Evolutionary conservation across 1,140 invertebrate genomes (phyloP).

Genomic region (Nasonia longicornis): DNA sequence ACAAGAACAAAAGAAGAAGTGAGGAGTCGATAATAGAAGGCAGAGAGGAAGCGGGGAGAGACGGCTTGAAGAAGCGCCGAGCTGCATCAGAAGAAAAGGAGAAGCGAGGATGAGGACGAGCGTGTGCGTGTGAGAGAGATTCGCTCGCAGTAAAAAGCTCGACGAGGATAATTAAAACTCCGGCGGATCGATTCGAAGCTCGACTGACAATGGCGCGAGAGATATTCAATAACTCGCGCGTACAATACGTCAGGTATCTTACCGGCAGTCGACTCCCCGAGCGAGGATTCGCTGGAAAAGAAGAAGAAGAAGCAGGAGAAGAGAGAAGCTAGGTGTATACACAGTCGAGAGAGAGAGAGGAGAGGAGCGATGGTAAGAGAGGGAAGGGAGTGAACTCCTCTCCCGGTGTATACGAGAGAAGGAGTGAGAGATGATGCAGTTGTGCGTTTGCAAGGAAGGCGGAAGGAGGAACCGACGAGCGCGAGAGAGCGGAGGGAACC

Average conservation of each 20-base stretch:
- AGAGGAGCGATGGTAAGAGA: slow-evolving; percentile 35
- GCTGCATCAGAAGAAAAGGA: slow-evolving; percentile 43
- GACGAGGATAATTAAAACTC: neutral
- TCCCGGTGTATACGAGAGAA: neutral
- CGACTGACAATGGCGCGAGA: neutral
- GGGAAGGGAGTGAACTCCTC: slow-evolving; percentile 17
- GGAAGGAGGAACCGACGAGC: slow-evolving; percentile 65
- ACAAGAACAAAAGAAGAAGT: slow-evolving; percentile 39
- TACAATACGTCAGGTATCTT: neutral
- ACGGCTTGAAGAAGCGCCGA: slow-evolving; percentile 31
- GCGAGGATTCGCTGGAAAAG: slow-evolving; percentile 11
- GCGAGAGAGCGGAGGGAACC: slow-evolving; percentile 69
- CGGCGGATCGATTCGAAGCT: neutral
- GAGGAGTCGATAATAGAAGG: slow-evolving; percentile 28
- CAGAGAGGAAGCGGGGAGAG: slow-evolving; percentile 26
- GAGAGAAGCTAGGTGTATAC: slow-evolving; percentile 32
- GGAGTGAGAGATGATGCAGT: slow-evolving; percentile 59
- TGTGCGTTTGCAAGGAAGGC: slow-evolving; percentile 70
- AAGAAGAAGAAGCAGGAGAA: slow-evolving; percentile 41
- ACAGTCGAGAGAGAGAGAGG: slow-evolving; percentile 12
- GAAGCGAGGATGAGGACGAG: slow-evolving; percentile 34
- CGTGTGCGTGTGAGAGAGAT: neutral
- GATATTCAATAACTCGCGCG: neutral
- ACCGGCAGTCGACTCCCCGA: neutral
- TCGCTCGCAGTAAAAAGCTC: slow-evolving; percentile 10